Evolutionary conservation across 2,888 invertebrate species (phyloP).

Genomic region (Meiosimyza decipiens): DNA sequence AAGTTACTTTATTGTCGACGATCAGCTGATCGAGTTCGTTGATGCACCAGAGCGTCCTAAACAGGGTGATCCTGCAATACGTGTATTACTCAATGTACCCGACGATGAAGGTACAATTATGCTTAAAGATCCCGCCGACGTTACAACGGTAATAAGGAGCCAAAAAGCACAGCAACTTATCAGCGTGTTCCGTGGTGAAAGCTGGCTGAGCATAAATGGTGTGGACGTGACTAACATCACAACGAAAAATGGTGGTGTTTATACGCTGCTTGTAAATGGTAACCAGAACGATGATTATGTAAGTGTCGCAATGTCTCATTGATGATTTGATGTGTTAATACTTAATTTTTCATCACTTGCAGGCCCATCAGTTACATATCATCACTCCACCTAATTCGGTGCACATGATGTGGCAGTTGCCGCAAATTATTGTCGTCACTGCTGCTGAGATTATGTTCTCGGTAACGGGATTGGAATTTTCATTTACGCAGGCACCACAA

Average conservation of each 20-base stretch:
- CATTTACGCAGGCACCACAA: slow-evolving; percentile 92
- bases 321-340: background rate
- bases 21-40: slow-evolving; percentile 51
- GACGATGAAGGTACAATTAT: slow-evolving; percentile 46
- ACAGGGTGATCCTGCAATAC: slow-evolving; percentile 60
- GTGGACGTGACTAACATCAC: slow-evolving; percentile 52
- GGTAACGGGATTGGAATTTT: slow-evolving; percentile 94
- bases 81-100: slow-evolving; percentile 59
- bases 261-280: slow-evolving; percentile 69
- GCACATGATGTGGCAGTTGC: slow-evolving; percentile 83
- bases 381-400: slow-evolving; percentile 77
- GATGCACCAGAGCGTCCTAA: slow-evolving; percentile 59
- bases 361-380: slow-evolving; percentile 51
- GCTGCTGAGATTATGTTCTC: slow-evolving; percentile 96
- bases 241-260: slow-evolving; percentile 75
- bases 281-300: slow-evolving; percentile 63
- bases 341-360: background rate
- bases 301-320: slow-evolving; percentile 48
- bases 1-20: slow-evolving; percentile 57
- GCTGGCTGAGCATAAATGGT: slow-evolving; percentile 48
- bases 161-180: slow-evolving; percentile 51
- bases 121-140: slow-evolving; percentile 43
- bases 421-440: slow-evolving; percentile 93
- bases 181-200: slow-evolving; percentile 48
- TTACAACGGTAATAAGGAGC: slow-evolving; percentile 33